phyloP scores from a whole-genome alignment of 2,888 invertebrate genomes.

The Resseliella maxima region DNA sequence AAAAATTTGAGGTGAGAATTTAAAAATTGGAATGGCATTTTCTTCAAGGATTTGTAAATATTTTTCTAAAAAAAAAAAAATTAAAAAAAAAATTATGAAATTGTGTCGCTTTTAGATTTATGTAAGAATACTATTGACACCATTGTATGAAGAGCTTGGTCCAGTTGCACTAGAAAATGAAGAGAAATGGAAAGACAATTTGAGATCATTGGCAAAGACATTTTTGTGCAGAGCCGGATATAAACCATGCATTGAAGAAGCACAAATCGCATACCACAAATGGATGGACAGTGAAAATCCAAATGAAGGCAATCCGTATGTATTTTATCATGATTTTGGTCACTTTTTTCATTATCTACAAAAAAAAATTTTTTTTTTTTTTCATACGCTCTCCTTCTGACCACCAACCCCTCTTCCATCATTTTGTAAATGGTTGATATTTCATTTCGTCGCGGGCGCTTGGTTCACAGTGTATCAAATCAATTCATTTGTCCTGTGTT shows the following conservation, averaged over 20 bases:
- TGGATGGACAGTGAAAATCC: constrained; percentile 82
- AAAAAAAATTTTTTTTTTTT: not conserved
- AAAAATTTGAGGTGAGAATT: constrained; percentile 76
- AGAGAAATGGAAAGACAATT: constrained; percentile 75
- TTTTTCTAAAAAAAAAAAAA: too few species aligned
- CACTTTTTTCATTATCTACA: too few species aligned
- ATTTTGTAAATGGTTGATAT: too few species aligned
- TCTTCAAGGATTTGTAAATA: not conserved
- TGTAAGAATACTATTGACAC: constrained; percentile 75
- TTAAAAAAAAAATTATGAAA: too few species aligned
- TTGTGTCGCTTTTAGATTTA: constrained; percentile 71
- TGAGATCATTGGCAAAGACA: constrained; percentile 75
- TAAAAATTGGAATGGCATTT: not conserved
- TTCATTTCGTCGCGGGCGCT: too few species aligned
- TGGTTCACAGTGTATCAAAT: constrained; percentile 76
- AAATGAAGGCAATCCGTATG: constrained; percentile 84
- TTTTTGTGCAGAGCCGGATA: constrained; percentile 83
- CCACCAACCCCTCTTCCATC: too few species aligned
- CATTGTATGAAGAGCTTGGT: constrained; percentile 78
- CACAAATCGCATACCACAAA: constrained; percentile 76
- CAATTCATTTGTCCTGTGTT: constrained; percentile 84
- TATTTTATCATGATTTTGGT: too few species aligned
- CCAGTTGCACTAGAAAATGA: constrained; percentile 71
- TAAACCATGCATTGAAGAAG: constrained; percentile 80
- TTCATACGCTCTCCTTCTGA: too few species aligned